Evolutionary conservation across 2,888 invertebrate genomes (phyloP).

Genomic region (Chrysodeixis includens): DNA sequence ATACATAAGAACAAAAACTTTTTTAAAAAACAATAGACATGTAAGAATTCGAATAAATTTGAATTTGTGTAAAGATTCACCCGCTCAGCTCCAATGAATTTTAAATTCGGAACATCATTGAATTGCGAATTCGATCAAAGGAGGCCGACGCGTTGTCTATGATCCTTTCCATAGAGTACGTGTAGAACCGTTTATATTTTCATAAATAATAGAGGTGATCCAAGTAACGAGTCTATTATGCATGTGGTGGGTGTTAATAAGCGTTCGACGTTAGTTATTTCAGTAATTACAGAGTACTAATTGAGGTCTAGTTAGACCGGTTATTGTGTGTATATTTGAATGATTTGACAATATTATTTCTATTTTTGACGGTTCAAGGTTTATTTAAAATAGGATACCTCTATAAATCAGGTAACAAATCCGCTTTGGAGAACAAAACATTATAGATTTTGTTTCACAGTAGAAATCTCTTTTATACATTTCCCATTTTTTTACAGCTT

Average conservation of each 20-base stretch:
- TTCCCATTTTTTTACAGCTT: too few species aligned
- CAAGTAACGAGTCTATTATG: conserved; percentile 76
- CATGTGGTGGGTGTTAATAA: conserved; percentile 64
- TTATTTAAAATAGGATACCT: neutral
- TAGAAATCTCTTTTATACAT: too few species aligned
- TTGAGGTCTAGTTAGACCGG: conserved; percentile 68
- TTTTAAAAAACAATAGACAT: neutral
- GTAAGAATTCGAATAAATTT: conserved; percentile 5
- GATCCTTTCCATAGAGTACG: conserved; percentile 16
- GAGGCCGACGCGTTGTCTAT: neutral
- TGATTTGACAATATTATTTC: conserved; percentile 50
- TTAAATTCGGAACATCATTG: conserved; percentile 4
- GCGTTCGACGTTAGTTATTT: conserved; percentile 66
- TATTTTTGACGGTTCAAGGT: conserved; percentile 46
- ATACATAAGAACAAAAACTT: neutral
- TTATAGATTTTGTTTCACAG: too few species aligned
- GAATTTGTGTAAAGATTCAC: neutral
- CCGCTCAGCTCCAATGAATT: conserved; percentile 6
- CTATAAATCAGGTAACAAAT: too few species aligned
- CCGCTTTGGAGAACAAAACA: too few species aligned
- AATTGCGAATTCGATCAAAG: conserved; percentile 1
- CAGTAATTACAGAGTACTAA: conserved; percentile 73
- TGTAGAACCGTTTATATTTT: conserved; percentile 34
- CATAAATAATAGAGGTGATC: conserved; percentile 49
- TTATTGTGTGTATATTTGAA: conserved; percentile 51